Evolutionary conservation across 2,888 invertebrate genomes (phyloP), one percentile per base, ranked within the genome.

Genomic region (Saturnia japonica): DNA sequence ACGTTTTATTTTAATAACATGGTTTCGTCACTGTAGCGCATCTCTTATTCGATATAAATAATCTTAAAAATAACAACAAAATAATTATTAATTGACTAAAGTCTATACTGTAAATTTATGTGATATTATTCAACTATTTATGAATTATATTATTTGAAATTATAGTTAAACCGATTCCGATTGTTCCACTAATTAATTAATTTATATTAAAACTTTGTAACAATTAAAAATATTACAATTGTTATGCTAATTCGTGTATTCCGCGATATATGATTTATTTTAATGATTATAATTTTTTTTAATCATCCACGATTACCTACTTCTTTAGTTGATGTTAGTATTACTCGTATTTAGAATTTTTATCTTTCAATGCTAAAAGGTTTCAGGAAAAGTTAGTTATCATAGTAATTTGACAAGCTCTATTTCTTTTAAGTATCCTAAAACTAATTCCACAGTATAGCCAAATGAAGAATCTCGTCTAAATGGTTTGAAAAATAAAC

Each of bases 1-100:
- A 64, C 8, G 16, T 40, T n/a, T 40, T 64, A 40, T 40, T 40
- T 64, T 64, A 64, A n/a, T 9, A 64, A 64, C n/a, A 64, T 40
- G 19, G 7, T 34, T 64, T n/a, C 40, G 40, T 64, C 40, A 11
- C 19, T 34, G 25, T 19, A 64, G 12, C 40, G 64, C 19, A 28
- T 22, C 22, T 14, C 57, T 28, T 57, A 57, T 28, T 60, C 57
- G 57, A 25, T 60, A 60, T 60, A 40, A 25, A 28, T 28, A 60
- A 64, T 64, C 64, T 64, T 64, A 64, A 19, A 7, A 19, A 64
- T 19, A 22, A 34, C 22, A 40, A 64, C 2, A 64, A 57, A 57
- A 25, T 9, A 40, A 40, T 40, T 40, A 64, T 40, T 64, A 19
- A 64, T 60, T 60, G 25, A 60, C 28, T 60, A 60, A 12, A 28